Evolutionary conservation across 2,113 vertebrate species (phyloP).

Genomic region (Rostratula benghalensis): DNA sequence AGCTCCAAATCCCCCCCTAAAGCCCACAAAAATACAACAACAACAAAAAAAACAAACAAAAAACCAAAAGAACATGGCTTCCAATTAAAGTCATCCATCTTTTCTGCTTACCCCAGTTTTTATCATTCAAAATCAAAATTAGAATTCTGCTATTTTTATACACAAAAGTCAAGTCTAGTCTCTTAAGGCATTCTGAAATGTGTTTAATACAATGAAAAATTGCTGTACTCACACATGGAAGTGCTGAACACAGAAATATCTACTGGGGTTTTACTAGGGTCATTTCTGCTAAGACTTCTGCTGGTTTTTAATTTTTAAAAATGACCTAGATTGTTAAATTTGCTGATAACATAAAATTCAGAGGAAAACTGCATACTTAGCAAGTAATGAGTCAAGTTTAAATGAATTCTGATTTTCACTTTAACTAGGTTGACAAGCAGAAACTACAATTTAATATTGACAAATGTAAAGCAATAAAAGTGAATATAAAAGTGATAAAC

Average conservation of each 20-base stretch:
- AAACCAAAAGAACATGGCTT: neutral
- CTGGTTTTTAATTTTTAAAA: conserved; percentile 43
- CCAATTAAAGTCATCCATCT: neutral
- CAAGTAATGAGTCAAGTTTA: conserved; percentile 43
- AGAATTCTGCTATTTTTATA: neutral
- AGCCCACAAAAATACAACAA: neutral
- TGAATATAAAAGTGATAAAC: conserved; percentile 8
- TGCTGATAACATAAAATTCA: conserved; percentile 26
- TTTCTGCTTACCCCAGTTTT: neutral
- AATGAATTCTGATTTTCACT: conserved; percentile 49
- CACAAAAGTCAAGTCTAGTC: neutral
- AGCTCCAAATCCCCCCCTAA: too few species aligned
- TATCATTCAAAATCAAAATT: neutral
- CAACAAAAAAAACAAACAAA: too few species aligned
- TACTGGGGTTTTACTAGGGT: neutral
- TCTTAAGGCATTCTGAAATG: neutral
- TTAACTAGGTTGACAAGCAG: conserved; percentile 38
- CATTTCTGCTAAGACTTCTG: conserved; percentile 16
- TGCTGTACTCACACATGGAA: neutral
- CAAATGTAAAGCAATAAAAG: conserved; percentile 28
- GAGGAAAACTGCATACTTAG: conserved; percentile 6
- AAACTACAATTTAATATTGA: conserved; percentile 46
- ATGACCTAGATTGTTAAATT: conserved; percentile 11
- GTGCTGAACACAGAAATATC: neutral
- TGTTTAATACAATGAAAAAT: neutral